Base-by-base conservation (phyloP, 2,888 invertebrate species). In the Adineta ricciae region DNA sequence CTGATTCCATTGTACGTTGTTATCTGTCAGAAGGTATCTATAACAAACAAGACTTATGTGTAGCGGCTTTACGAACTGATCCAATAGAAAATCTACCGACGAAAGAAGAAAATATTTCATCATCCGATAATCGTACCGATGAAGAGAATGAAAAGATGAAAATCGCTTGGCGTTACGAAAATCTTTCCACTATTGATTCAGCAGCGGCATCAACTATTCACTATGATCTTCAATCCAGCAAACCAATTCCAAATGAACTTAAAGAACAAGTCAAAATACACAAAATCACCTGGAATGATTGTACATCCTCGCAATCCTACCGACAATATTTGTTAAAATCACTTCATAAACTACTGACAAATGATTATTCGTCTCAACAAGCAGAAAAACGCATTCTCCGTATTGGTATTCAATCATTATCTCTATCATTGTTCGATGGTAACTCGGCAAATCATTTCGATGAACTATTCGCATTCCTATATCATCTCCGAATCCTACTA, bases 101-200 rank as follows among this genome's bases (percentile, higher is more conserved):
- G 1, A 78, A 78, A 78, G 41, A 41, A 41, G 78, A 78, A 41
- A 24, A 41, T 41, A n/a, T 21, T 9, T 41, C n/a, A 11, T 41
- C n/a, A 24, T 11, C n/a, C 5, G 41, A 78, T 41, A 24, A 78
- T n/a, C 11, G 8, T n/a, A 24, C 8, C 2, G 41, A 24, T 78
- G 9, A 78, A 24, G 73, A 73, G 24, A 36, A 73, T 19, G 73
- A 73, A 21, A 41, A 78, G n/a, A 78, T 78, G 78, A 78, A 78
- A 78, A 78, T 78, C 2, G 78, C 78, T 7, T 78, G 78, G 78
- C 41, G 78, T 7, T 78, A 78, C n/a, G 78, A 78, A 41, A 78
- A 78, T 78, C 78, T 78, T n/a, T 78, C 78, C 3, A n/a, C 78
- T 24, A 24, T 41, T n/a, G 9, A 21, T n/a, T 41, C 78, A 24